A percentile compares a stretch with the other conserved stretches of the same genome.
Conservation (phyloP, 2,888 invertebrate species). For the Cataglyphis livida region DNA sequence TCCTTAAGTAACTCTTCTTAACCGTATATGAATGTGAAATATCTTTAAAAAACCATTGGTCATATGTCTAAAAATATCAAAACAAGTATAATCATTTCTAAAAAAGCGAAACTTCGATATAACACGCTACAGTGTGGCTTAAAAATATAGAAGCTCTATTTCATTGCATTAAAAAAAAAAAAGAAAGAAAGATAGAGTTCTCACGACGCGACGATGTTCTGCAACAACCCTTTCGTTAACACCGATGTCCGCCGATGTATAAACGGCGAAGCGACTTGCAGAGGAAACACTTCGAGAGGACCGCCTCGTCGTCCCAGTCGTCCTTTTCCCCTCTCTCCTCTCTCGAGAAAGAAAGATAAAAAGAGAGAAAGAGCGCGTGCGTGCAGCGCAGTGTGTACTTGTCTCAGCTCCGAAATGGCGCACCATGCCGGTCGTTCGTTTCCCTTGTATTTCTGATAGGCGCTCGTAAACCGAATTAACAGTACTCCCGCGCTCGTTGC, state of each 20-base stretch:
- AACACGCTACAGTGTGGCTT: too few species aligned
- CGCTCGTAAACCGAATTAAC: conserved; percentile 81
- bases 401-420: conserved; percentile 62
- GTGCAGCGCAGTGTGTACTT: conserved; percentile 20
- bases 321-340: neutral
- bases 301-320: conserved; percentile 7
- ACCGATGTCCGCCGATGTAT: conserved; percentile 36
- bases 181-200: neutral
- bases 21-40: neutral
- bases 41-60: neutral
- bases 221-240: conserved; percentile 36
- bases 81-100: neutral
- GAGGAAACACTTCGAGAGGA: conserved; percentile 54
- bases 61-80: neutral
- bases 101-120: neutral
- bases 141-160: neutral
- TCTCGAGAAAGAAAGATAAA: neutral
- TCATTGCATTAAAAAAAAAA: neutral
- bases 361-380: neutral
- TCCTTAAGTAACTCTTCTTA: neutral
- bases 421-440: conserved; percentile 66
- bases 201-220: conserved; percentile 6
- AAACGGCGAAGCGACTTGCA: conserved; percentile 48
- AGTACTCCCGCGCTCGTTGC: conserved; percentile 62
- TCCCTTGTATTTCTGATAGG: conserved; percentile 77